Evolutionary conservation across 2,113 vertebrate species (phyloP), one percentile per base, ranked within the genome.

Genomic region (Nyctereutes procyonoides): DNA sequence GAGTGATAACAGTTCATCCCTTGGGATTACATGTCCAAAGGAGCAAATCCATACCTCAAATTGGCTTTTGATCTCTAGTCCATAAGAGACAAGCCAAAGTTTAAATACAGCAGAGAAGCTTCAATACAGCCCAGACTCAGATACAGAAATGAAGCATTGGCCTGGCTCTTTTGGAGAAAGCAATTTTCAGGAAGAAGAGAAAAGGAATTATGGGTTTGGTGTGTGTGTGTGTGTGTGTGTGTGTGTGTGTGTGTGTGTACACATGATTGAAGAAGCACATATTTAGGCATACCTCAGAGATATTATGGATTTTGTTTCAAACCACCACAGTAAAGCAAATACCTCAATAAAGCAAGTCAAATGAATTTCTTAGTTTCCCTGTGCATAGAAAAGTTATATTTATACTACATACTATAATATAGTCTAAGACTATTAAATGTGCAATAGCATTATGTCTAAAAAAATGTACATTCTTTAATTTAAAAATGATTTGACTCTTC

Each of bases 11-110:
- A 90, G 51, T 90, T 81, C 26, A 84, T 77, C 53, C 55, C 60
- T 48, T 55, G 30, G 26, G 65, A 90, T 95, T 88, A 93, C 60
- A 67, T 19, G 51, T 94, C 76, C 83, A 51, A 76, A 0, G 76
- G 80, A 95, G 38, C 26, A 96, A 86, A 97, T 81, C 56, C 55
- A 9, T 92, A 73, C 14, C 51, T 69, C 1, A 2, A 94, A 55
- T 43, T 96, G 90, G 69, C 55, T 93, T 32, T 95, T 95, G 38
- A 95, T 6, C 80, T 93, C 20, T 43, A 35, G 26, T 56, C 62
- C 76, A 48, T 26, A 81, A 65, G 43, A 92, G 55, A 91, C 53
- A 7, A 84, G 38, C 32, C 74, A 90, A 97, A 74, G 53, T 89
- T 97, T 67, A 96, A 95, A 92, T 22, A 77, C 32, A 79, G 30